These are phyloP conservation scores for Trichopoda pennipes DNA, from an alignment of 2,888 invertebrate genomes.

Conservation along the genomic window DNA sequence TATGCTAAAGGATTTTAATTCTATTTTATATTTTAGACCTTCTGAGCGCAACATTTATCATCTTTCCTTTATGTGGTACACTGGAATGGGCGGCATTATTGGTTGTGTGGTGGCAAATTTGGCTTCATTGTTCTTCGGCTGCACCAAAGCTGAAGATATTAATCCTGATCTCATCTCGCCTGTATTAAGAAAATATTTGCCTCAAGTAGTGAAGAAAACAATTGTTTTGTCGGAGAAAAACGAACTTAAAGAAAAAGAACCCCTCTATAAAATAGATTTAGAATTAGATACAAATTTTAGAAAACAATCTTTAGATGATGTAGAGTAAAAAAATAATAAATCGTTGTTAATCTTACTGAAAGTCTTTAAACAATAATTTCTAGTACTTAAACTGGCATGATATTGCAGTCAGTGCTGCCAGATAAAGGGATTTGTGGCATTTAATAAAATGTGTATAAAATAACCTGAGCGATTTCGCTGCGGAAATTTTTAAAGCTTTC, in stretches of 20 bases:
- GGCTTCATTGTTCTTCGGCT: slow-evolving; percentile 83
- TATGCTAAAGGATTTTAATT: background rate
- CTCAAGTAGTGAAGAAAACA: slow-evolving; percentile 50
- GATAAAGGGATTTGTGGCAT: too few relatives aligned
- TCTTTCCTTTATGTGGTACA: slow-evolving; percentile 88
- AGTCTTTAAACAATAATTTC: background rate
- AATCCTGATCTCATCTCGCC: slow-evolving; percentile 86
- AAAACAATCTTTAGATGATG: slow-evolving; percentile 52
- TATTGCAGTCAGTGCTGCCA: too few relatives aligned
- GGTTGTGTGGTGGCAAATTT: slow-evolving; percentile 84
- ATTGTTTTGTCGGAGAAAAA: background rate
- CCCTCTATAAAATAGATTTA: slow-evolving; percentile 14
- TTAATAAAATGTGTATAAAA: too few relatives aligned
- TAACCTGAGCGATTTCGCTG: too few relatives aligned
- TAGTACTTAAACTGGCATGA: too few relatives aligned
- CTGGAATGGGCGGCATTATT: slow-evolving; percentile 84
- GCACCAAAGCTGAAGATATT: slow-evolving; percentile 82
- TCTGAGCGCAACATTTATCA: slow-evolving; percentile 81
- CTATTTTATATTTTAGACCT: slow-evolving; percentile 67
- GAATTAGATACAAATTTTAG: background rate
- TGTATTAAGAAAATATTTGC: slow-evolving; percentile 83
- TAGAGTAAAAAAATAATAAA: slow-evolving; percentile 36
- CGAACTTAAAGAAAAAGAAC: slow-evolving; percentile 39
- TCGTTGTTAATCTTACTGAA: background rate
- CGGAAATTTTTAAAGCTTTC: too few relatives aligned